Base-by-base conservation (phyloP, 2,888 invertebrate species). In the Drosophila siamana region DNA sequence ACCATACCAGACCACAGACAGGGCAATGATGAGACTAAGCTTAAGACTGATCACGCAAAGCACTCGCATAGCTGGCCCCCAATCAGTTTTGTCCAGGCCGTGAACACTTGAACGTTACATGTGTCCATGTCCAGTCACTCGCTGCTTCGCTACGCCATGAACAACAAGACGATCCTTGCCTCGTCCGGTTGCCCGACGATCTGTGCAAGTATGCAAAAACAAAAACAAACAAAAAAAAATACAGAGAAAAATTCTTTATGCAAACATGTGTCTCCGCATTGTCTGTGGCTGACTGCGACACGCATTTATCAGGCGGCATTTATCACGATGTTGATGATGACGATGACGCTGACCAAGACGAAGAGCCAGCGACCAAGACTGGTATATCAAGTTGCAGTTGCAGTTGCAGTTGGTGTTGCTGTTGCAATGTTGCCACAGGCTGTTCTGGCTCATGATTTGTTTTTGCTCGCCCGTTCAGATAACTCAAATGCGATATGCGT, bases 401-500 rank as follows among this genome's bases (percentile, higher is more conserved):
- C 65, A 13, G 36, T 41, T 70, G 52, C 28, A 6, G 8, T n/a
- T n/a, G n/a, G n/a, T 15, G 41, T 28, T 28, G 28, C 9, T 9
- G 8, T 9, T 28, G 28, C 19, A 19, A 19, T 26, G 26, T 6
- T 26, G 50, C 15, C 16, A 36, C 15, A 15, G 36, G 13, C 36
- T 22, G 22, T 16, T 38, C 62, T 57, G 66, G 51, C 67, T 63
- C 61, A 75, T 80, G 69, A 80, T 80, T 80, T 80, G 80, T 73
- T 66, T 78, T 70, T 73, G 61, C 64, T 46, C 59, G 52, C 65
- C 81, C 65, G 60, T 74, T 59, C 72, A 86, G 86, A 85, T 85
- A 85, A 78, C 79, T 86, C 85, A 81, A 81, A 84, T 81, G 86
- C 86, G 85, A 86, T 85, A 86, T 84, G 86, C 84, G 77, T 84